Conservation (phyloP, 2,888 invertebrate species). For the Rhodophaea formosa region DNA sequence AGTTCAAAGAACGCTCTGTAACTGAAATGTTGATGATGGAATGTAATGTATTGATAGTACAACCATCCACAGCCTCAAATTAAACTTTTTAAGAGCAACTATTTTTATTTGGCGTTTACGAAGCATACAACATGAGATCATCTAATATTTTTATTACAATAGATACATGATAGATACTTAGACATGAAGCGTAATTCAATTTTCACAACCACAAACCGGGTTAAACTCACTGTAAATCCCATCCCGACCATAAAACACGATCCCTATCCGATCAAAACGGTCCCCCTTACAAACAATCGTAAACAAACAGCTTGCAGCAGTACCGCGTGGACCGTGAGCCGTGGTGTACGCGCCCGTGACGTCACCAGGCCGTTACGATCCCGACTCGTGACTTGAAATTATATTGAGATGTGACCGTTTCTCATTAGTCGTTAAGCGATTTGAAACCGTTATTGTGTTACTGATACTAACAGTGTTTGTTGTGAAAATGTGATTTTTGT, state of each 20-base stretch:
- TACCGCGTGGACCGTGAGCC: conserved; percentile 11
- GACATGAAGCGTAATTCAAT: not conserved
- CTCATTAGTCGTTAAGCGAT: conserved; percentile 31
- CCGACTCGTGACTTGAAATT: not conserved
- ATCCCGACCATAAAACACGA: conserved; percentile 1
- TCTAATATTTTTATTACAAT: not conserved
- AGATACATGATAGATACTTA: not conserved
- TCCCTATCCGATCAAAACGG: conserved; percentile 2
- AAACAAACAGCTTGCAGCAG: conserved; percentile 17
- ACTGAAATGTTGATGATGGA: not conserved
- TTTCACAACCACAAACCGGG: not conserved
- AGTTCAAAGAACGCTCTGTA: not conserved
- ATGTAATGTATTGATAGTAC: not conserved
- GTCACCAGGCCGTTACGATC: conserved; percentile 10
- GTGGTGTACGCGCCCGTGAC: conserved; percentile 17
- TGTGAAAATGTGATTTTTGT: conserved; percentile 10
- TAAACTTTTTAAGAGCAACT: no score
- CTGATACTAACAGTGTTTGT: conserved; percentile 25
- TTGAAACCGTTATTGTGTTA: conserved; percentile 14
- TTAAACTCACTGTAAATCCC: conserved; percentile 3
- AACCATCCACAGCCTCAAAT: not conserved
- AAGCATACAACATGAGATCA: not conserved
- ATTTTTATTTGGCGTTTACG: no score
- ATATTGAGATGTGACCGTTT: conserved; percentile 32
- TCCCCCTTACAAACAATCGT: conserved; percentile 15